Base-by-base conservation (phyloP, 1,140 invertebrate genomes). In the Helicorthomorpha holstii region DNA sequence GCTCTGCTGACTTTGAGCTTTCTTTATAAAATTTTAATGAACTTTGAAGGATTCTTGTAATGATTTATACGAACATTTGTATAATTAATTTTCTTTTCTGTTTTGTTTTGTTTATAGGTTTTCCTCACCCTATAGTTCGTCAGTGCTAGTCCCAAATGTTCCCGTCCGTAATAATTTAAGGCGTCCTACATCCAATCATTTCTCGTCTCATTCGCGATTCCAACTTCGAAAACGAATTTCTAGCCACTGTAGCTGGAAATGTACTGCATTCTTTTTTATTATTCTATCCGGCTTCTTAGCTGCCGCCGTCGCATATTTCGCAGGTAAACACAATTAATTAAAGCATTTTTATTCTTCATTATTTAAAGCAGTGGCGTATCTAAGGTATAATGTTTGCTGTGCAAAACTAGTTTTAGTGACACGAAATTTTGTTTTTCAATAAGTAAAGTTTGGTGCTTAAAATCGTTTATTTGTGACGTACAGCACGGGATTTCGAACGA, bases 171-270 rank as follows among this genome's bases (percentile, higher is more conserved):
- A 82, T 64, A 81, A 80, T 61, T 70, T 81, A 56, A 73, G 77
- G 51, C 66, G 74, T 51, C 71, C 75, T 27, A 71, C 71, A 59
- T 73, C 77, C 29, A 73, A 73, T 50, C 75, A 79, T 61, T 79
- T 80, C 59, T 74, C n/a, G n/a, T n/a, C 78, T 24, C 76, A 76
- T 23, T 77, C 77, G 64, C 70, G 82, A 29, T 84, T 86, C 66
- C 87, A 91, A 66, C 87, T 90, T 63, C 81, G 85, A 61, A 91
- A 92, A 72, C 83, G 82, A 56, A 74, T 85, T 57, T 78, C 84
- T 24, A 85, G 83, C 34, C 78, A 77, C 66, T 93, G 88, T 68
- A 84, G 82, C 48, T 92, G 88, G 85, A 85, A 85, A 67, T 85
- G 88, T 65, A 80, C 86, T 48, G 85, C 87, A 23, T 82, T 93